Evolutionary conservation across 2,113 vertebrate genomes (phyloP), one percentile per base, ranked within the genome.

Genomic region (Hiodon tergisus): DNA sequence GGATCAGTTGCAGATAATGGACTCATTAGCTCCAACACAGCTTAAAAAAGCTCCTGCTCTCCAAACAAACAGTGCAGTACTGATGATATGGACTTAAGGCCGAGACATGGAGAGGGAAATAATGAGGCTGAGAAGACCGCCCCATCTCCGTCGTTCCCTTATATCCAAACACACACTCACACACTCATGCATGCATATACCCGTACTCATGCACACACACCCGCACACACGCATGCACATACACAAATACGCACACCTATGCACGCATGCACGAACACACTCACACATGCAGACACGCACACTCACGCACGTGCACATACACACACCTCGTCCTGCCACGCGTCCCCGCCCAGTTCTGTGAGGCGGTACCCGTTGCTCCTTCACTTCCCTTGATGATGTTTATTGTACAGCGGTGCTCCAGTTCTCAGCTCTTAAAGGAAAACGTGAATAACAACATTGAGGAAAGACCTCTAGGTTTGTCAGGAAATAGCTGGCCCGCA

Each of bases 1-100:
- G 87, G 88, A 90, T 91, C 88, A 88, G 84, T 91, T 87, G 87
- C 88, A 88, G 87, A 90, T 92, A 90, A 92, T 92, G 87, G 87
- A 82, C 88, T 92, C 87, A 91, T 92, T 91, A 91, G 88, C 82
- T 82, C 84, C 82, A 86, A 88, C 62, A 79, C 82, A 86, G 84
- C 88, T 92, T 88, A 86, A 88, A 89, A 89, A 89, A 86, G 85
- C 87, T 87, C 83, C 82, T 80, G 85, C 86, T 88, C 87, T 89
- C 89, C 86, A 90, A 91, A 90, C 87, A 91, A 91, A 90, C 85
- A 89, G 83, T 85, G 83, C 83, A 84, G 84, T 80, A 80, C 84
- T 89, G 86, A 88, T 81, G 83, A 89, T 85, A 88, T 72, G 81
- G 86, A 89, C 86, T 87, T 89, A 87, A 88, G 83, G 82, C 82